A percentile compares a stretch with the other conserved stretches of the same genome.
phyloP scores from a whole-genome alignment of 1,140 invertebrate species.

The Heliothis virescens region DNA sequence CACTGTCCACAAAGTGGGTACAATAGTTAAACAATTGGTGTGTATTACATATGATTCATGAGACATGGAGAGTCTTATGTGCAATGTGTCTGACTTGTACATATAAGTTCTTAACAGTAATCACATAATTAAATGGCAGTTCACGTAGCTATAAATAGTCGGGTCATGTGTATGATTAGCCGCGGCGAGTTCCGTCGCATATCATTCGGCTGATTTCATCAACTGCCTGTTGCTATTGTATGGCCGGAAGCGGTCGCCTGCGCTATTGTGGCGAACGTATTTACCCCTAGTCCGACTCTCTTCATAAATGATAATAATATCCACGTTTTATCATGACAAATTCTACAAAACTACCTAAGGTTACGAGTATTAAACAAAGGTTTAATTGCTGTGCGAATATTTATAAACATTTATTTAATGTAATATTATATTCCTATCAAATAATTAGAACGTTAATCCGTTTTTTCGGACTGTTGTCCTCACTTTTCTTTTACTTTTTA shows the following conservation, averaged over 20 bases:
- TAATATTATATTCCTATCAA: slow-evolving; percentile 16
- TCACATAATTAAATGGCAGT: not conserved
- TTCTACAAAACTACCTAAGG: slow-evolving; percentile 14
- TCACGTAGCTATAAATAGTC: not conserved
- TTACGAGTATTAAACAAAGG: slow-evolving; percentile 37
- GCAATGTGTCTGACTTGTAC: no score
- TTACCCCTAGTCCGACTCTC: slow-evolving; percentile 31
- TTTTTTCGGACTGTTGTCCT: slow-evolving; percentile 17
- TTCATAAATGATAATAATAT: slow-evolving; percentile 38
- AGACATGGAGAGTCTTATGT: no score
- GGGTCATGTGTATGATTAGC: slow-evolving; percentile 12
- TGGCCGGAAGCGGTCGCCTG: not conserved
- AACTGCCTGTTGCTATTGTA: slow-evolving; percentile 62
- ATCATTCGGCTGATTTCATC: slow-evolving; percentile 55
- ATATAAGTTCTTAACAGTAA: no score
- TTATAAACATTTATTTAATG: slow-evolving; percentile 21
- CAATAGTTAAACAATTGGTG: no score
- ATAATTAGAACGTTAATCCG: slow-evolving; percentile 9
- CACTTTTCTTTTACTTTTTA: slow-evolving; percentile 7
- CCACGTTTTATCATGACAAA: slow-evolving; percentile 13
- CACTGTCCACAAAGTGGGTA: no score
- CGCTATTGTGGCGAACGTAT: slow-evolving; percentile 13
- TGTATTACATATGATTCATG: no score
- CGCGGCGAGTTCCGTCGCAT: slow-evolving; percentile 19
- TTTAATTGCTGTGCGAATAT: slow-evolving; percentile 10